These are phyloP conservation scores for Passer montanus DNA, from an alignment of 2,113 vertebrate species.

Conservation along the genomic window DNA sequence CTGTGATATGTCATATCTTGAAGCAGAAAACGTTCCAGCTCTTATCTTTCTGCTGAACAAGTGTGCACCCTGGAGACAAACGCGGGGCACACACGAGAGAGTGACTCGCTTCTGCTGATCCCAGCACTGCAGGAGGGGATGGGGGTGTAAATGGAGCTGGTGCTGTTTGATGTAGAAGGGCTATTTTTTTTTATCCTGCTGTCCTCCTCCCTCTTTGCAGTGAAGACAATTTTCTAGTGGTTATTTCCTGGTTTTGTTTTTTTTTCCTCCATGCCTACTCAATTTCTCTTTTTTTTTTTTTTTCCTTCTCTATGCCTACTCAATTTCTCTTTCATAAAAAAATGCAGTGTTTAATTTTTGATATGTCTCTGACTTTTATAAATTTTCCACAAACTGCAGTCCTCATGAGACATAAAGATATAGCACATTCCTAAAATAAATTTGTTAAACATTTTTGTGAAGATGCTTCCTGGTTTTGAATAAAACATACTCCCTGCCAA, in stretches of 20 bases:
- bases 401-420: background rate
- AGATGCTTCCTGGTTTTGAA: background rate
- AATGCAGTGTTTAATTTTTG: background rate
- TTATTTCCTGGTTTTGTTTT: background rate
- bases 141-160: background rate
- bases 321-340: background rate
- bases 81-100: fast-evolving
- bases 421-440: background rate
- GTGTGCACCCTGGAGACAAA: background rate
- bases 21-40: background rate
- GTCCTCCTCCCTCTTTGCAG: background rate
- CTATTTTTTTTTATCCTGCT: background rate
- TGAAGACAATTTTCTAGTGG: background rate
- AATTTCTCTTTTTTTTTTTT: background rate
- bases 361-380: background rate
- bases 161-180: background rate
- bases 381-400: background rate
- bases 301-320: background rate
- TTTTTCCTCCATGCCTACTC: background rate
- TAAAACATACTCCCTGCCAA: background rate
- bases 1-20: background rate
- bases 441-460: background rate
- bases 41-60: background rate
- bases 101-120: background rate
- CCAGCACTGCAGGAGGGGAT: background rate